phyloP scores from a whole-genome alignment of 2,797 vertebrate genomes.

The Kryptolebias ocellatus region DNA sequence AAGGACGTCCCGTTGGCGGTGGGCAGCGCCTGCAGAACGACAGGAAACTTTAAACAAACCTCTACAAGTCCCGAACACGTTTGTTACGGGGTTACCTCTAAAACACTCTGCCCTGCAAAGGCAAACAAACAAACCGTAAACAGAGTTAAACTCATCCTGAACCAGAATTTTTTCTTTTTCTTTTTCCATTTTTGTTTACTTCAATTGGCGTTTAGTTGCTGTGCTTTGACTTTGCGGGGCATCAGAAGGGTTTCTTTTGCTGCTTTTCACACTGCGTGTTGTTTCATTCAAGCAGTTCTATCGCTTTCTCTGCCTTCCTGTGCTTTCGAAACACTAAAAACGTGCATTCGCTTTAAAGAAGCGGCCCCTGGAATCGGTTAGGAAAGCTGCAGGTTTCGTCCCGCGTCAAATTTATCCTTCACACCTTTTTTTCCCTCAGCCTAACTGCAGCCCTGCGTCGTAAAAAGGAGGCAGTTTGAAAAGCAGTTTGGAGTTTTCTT shows the following conservation, averaged over 20 bases:
- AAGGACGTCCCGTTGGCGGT: conserved; percentile 92
- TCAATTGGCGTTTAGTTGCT: background rate
- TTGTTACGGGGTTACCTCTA: background rate
- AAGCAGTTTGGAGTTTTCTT: conserved; percentile 44
- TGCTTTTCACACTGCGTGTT: conserved; percentile 64
- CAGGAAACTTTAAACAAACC: conserved; percentile 14
- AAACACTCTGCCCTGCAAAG: conserved; percentile 43
- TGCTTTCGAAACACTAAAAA: background rate
- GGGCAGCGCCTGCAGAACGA: conserved; percentile 84
- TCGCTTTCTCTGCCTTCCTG: background rate
- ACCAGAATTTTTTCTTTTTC: too few species aligned
- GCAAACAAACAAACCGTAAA: conserved; percentile 32
- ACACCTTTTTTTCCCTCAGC: too few species aligned
- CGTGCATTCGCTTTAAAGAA: too few species aligned
- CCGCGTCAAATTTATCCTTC: too few species aligned
- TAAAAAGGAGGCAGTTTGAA: conserved; percentile 51
- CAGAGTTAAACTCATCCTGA: background rate
- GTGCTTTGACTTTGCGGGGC: conserved; percentile 41
- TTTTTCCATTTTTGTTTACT: background rate
- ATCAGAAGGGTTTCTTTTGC: conserved; percentile 1
- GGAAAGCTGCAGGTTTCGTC: too few species aligned
- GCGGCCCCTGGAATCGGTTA: too few species aligned
- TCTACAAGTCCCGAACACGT: background rate
- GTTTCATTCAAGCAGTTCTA: background rate
- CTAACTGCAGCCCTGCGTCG: background rate